Conservation (phyloP, 2,888 invertebrate species). For the Cecidostiba fungosa region DNA sequence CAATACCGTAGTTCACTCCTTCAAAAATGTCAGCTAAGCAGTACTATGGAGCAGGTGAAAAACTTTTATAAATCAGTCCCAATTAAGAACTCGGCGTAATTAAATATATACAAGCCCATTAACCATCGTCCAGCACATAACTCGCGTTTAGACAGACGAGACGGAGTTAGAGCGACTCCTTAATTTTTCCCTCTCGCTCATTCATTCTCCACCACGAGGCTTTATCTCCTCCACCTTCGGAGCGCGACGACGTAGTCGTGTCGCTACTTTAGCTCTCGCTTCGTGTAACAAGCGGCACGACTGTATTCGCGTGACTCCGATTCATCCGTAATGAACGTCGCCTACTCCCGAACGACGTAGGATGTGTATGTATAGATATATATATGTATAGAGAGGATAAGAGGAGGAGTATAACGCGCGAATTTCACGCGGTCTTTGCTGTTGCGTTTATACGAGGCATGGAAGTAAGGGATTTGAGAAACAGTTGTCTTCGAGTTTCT, state of each 20-base stretch:
- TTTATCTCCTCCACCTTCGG: background rate
- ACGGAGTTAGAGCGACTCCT: background rate
- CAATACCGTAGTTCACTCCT: too few species aligned
- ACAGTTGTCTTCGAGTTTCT: conserved; percentile 8
- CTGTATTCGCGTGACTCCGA: conserved; percentile 69
- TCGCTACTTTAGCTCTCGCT: background rate
- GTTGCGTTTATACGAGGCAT: conserved; percentile 66
- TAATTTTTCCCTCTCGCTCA: conserved; percentile 10
- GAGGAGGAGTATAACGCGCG: conserved; percentile 23
- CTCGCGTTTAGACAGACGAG: conserved; percentile 1
- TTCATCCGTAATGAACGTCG: conserved; percentile 69
- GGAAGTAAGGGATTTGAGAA: conserved; percentile 22
- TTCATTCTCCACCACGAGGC: background rate
- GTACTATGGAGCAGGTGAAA: conserved; percentile 1
- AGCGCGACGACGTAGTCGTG: conserved; percentile 63
- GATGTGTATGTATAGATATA: conserved; percentile 1
- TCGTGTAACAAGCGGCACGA: conserved; percentile 40
- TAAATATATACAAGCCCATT: background rate
- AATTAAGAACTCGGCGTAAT: background rate
- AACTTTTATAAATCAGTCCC: background rate
- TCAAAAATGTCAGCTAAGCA: too few species aligned
- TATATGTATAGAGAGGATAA: background rate
- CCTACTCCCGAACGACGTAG: conserved; percentile 4
- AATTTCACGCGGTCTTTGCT: conserved; percentile 55
- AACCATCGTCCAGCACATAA: background rate